A percentile compares a stretch with the other conserved stretches of the same genome.
These are phyloP conservation scores for Tribolium freemani DNA, from an alignment of 2,888 invertebrate species.

Conservation along the genomic window DNA sequence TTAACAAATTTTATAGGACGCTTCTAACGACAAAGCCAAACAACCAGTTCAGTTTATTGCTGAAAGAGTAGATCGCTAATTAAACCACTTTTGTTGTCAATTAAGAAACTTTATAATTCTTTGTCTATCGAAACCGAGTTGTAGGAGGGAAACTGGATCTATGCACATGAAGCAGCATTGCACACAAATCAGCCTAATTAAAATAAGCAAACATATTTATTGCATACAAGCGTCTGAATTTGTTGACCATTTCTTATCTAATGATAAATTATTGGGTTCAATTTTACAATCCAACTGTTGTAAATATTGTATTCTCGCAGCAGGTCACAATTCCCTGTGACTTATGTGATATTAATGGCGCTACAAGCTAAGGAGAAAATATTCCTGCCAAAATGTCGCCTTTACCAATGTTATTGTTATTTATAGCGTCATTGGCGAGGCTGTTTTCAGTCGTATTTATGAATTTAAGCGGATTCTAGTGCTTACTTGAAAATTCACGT, in stretches of 20 bases:
- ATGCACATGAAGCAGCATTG: background rate
- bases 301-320: conserved; percentile 27
- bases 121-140: background rate
- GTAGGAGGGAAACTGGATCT: background rate
- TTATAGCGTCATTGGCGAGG: conserved; percentile 13
- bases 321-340: conserved; percentile 24
- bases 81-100: conserved; percentile 10
- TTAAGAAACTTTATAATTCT: conserved; percentile 2
- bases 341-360: conserved; percentile 36
- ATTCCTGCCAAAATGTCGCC: conserved; percentile 19
- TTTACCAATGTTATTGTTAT: conserved; percentile 34
- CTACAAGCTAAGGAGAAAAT: conserved; percentile 21
- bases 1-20: conserved; percentile 1
- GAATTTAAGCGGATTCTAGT: conserved; percentile 34
- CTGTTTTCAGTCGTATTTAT: conserved; percentile 31
- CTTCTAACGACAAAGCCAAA: background rate
- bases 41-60: background rate
- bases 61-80: background rate
- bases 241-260: conserved; percentile 12
- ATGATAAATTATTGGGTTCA: conserved; percentile 24
- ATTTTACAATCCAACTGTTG: conserved; percentile 22
- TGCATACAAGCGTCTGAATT: background rate
- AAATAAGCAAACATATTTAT: background rate
- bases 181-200: background rate
- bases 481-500: background rate